These are phyloP conservation scores for Drosophila ambigua DNA, from an alignment of 1,140 invertebrate species.

Conservation along the genomic window DNA sequence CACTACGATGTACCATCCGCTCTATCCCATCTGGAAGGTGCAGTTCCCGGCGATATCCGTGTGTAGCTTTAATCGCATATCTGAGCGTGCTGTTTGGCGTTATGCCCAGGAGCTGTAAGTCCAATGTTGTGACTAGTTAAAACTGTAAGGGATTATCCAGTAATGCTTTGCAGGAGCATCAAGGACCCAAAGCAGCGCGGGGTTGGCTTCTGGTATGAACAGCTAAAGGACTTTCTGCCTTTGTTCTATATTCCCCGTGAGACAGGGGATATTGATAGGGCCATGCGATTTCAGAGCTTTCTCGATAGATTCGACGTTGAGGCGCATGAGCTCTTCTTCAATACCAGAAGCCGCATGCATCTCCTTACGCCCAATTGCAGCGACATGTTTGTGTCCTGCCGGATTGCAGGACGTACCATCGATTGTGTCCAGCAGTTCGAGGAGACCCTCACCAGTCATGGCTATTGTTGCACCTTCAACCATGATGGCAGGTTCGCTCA, in stretches of 20 bases:
- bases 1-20: conserved; percentile 85
- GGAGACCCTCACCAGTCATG: conserved; percentile 55
- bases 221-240: conserved; percentile 51
- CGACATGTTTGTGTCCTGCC: conserved; percentile 64
- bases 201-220: conserved; percentile 51
- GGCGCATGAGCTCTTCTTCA: conserved; percentile 66
- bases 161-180: conserved; percentile 40
- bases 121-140: too few relatives aligned
- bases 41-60: conserved; percentile 86
- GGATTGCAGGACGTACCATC: conserved; percentile 51
- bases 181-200: conserved; percentile 59
- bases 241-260: conserved; percentile 50
- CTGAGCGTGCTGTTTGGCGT: conserved; percentile 82
- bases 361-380: conserved; percentile 68
- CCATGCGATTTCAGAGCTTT: conserved; percentile 66
- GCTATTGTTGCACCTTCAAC: conserved; percentile 74
- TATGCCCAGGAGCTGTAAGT: conserved; percentile 85
- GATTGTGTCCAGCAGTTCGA: conserved; percentile 56
- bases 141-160: accelerated
- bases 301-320: conserved; percentile 59
- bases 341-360: conserved; percentile 56
- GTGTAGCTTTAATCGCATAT: conserved; percentile 86
- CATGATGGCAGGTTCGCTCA: conserved; percentile 44
- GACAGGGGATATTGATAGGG: conserved; percentile 50
- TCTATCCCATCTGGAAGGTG: conserved; percentile 85